These are phyloP conservation scores for Elysia crispata DNA, from an alignment of 2,888 invertebrate genomes.

Conservation along the genomic window DNA sequence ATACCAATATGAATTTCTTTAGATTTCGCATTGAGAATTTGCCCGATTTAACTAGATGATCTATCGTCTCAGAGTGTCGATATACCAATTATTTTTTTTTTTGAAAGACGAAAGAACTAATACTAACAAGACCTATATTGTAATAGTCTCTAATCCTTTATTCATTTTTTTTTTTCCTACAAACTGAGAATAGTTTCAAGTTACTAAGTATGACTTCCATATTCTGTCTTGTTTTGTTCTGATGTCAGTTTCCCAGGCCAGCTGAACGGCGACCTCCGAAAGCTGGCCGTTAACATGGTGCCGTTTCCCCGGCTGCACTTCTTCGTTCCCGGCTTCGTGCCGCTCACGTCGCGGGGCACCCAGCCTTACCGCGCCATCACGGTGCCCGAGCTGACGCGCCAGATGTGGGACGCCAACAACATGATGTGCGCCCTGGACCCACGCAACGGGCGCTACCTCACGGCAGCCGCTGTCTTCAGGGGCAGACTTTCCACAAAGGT, in stretches of 20 bases:
- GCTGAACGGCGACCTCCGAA: constrained; percentile 45
- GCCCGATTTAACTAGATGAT: too few species aligned
- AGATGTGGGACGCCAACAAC: constrained; percentile 51
- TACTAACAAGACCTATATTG: too few species aligned
- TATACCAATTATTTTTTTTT: too few species aligned
- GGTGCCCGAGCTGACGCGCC: constrained; percentile 47
- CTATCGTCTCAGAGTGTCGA: too few species aligned
- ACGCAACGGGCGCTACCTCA: constrained; percentile 44
- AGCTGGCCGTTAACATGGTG: constrained; percentile 49
- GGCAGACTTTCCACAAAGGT: constrained; percentile 50
- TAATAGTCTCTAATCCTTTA: too few species aligned
- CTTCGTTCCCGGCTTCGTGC: constrained; percentile 47
- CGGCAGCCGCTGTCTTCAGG: constrained; percentile 49
- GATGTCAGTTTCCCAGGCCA: constrained; percentile 48
- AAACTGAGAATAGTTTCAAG: too few species aligned
- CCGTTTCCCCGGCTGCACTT: constrained; percentile 50
- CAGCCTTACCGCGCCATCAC: constrained; percentile 42
- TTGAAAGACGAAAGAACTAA: too few species aligned
- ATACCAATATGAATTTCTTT: too few species aligned
- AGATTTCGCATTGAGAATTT: too few species aligned
- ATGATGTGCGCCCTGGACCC: constrained; percentile 51
- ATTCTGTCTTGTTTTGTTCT: too few species aligned
- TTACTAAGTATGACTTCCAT: too few species aligned
- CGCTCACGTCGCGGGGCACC: constrained; percentile 39
- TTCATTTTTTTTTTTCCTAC: too few species aligned